Conservation (phyloP, 64 coral and sea anemone species). For the Montipora sp. region DNA sequence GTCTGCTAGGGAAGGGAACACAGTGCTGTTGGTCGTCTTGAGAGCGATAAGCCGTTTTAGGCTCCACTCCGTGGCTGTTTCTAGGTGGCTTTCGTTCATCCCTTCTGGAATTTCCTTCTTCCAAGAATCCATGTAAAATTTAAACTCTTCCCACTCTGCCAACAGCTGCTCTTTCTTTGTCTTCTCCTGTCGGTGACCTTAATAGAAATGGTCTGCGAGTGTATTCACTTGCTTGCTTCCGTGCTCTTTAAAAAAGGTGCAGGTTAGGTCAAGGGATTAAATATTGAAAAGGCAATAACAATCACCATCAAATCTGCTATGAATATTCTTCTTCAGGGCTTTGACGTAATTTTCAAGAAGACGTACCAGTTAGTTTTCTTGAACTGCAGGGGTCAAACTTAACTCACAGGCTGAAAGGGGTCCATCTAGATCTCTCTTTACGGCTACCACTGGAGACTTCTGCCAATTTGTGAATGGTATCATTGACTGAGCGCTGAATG, state of each 20-base stretch:
- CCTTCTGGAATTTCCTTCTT: slow-evolving; percentile 43
- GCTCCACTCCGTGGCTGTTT: background rate
- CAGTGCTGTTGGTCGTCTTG: no score
- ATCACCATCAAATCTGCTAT: background rate
- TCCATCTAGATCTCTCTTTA: background rate
- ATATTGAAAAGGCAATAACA: background rate
- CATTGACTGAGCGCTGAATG: background rate
- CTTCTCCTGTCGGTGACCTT: background rate
- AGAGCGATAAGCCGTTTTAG: no score
- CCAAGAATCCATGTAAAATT: slow-evolving; percentile 25
- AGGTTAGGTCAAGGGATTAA: slow-evolving; percentile 20
- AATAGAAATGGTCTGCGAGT: slow-evolving; percentile 44
- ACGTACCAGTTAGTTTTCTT: background rate
- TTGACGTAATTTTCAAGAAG: slow-evolving; percentile 32
- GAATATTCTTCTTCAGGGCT: slow-evolving; percentile 45
- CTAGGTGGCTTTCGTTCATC: slow-evolving; percentile 28
- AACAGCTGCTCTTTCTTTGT: slow-evolving; percentile 33
- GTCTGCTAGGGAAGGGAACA: slow-evolving; percentile 2
- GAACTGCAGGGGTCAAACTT: background rate
- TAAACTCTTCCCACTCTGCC: slow-evolving; percentile 48
- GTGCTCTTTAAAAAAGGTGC: slow-evolving; percentile 45
- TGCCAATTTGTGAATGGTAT: background rate
- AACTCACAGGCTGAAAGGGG: background rate
- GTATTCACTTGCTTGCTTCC: slow-evolving; percentile 37
- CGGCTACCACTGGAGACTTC: background rate